These are phyloP conservation scores for Potamarius usumacintae DNA, from an alignment of 2,113 vertebrate species.

Conservation along the genomic window DNA sequence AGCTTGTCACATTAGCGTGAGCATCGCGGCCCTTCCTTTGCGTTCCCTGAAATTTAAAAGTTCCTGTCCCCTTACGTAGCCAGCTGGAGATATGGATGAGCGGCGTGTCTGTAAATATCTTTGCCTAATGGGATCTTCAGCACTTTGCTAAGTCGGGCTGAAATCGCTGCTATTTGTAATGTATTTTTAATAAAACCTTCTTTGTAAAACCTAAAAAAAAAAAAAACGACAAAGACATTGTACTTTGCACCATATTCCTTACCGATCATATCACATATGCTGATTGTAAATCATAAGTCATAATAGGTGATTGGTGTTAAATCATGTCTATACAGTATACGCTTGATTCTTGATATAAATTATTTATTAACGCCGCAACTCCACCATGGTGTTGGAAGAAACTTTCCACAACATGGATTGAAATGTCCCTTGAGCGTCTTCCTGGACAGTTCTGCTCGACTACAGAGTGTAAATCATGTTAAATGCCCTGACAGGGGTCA, in stretches of 20 bases:
- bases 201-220: not conserved
- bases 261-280: not conserved
- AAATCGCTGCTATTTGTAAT: conserved; percentile 59
- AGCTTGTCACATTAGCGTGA: not conserved
- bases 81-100: not conserved
- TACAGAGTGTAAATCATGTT: conserved; percentile 66
- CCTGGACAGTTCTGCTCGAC: conserved; percentile 54
- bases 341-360: not conserved
- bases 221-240: not conserved
- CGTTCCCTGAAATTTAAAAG: not conserved
- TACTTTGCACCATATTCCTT: not conserved
- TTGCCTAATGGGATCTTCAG: conserved; percentile 42
- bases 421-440: conserved; percentile 28
- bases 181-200: not conserved
- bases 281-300: not conserved
- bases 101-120: not conserved
- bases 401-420: not conserved
- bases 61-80: not conserved
- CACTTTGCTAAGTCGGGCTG: conserved; percentile 64
- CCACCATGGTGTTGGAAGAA: not conserved
- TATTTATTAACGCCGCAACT: not conserved
- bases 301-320: not conserved
- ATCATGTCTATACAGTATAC: too few species aligned
- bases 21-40: not conserved
- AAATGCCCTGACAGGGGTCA: conserved; percentile 64